Evolutionary conservation across 2,888 invertebrate species (phyloP), one percentile per base, ranked within the genome.

Genomic region (Cephalotes varians): DNA sequence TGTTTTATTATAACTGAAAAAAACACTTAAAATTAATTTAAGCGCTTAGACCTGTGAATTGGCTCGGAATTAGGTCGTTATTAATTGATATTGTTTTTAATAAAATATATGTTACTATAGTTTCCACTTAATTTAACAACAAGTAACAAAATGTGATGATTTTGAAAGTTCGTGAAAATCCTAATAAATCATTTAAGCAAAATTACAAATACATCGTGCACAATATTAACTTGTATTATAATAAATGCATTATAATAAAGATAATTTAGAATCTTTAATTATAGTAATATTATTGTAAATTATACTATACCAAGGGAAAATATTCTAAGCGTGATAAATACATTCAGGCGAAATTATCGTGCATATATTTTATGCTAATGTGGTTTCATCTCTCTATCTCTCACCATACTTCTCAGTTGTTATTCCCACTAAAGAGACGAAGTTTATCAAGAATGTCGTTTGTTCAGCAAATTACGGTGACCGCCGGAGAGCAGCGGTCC

Each of bases 261-360:
- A 69, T 69, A 77, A 69, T 76, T 76, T 56, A 49, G 12, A 34
- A n/a, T 69, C n/a, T 69, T 44, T 69, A 77, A 77, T 77, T 77
- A 77, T 56, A 34, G 56, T 31, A 56, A 56, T 34, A 34, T 74
- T 44, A 69, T 56, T 37, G 44, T 34, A 56, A 69, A 69, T 69
- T 69, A 69, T 47, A 25, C 31, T 12, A 9, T 10, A 47, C 40
- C 44, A 34, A 31, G 56, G 21, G 56, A 18, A 77, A 79, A 79
- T 79, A 79, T 71, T 47, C 25, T 54, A 21, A 37, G 44, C 71
- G 9, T 47, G 25, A 56, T 58, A 71, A 71, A 79, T 9, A 25
- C 44, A 28, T 21, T n/a, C 31, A 10, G 37, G 25, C 28, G n/a
- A 47, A 65, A 76, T 76, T 71, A 71, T 56, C n/a, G 21, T 18